Conservation (phyloP, 2,797 vertebrate species). For the Nannoperca australis region DNA sequence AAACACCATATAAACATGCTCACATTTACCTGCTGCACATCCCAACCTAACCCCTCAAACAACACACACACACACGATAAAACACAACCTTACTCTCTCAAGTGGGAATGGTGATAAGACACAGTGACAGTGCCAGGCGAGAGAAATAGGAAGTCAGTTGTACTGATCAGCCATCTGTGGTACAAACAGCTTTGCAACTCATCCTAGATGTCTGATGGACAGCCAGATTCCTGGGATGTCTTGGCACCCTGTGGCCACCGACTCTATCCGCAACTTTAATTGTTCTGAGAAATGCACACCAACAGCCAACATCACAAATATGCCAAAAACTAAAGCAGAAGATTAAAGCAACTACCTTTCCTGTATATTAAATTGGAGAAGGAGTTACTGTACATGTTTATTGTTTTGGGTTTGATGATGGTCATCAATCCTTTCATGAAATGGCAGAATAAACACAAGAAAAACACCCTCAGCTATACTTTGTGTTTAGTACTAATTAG, state of each 20-base stretch:
- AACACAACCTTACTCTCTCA: constrained; percentile 56
- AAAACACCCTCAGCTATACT: no score
- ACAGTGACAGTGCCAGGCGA: constrained; percentile 67
- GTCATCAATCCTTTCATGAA: not conserved
- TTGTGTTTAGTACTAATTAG: no score
- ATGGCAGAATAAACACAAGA: not conserved
- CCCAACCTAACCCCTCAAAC: constrained; percentile 12
- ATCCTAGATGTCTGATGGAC: constrained; percentile 76
- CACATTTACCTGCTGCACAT: constrained; percentile 57
- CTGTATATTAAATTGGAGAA: not conserved
- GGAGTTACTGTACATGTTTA: not conserved
- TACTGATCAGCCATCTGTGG: constrained; percentile 87
- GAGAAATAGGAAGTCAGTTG: constrained; percentile 77
- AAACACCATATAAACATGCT: constrained; percentile 34
- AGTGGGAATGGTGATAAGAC: constrained; percentile 68
- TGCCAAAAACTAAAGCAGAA: constrained; percentile 43
- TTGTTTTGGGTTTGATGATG: not conserved
- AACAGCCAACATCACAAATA: constrained; percentile 53
- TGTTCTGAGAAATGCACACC: constrained; percentile 68
- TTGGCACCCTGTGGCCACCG: constrained; percentile 66
- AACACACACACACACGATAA: constrained; percentile 29
- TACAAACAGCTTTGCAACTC: constrained; percentile 81
- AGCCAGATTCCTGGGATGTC: constrained; percentile 75
- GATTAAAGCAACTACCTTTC: constrained; percentile 1
- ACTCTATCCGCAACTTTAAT: constrained; percentile 69